Conservation (phyloP, 2,888 invertebrate genomes). For the Meteorus colon region DNA sequence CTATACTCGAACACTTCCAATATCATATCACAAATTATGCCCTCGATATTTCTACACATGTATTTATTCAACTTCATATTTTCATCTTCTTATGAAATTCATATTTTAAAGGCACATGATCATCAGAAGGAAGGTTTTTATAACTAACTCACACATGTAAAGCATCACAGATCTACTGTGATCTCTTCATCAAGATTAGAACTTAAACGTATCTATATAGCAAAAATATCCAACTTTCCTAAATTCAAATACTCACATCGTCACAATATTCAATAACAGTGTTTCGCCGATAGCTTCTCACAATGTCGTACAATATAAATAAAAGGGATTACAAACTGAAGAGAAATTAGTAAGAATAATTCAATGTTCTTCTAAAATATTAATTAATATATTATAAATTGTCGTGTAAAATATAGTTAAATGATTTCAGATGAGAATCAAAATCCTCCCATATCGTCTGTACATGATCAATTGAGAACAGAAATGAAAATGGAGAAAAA, state of each 20-base stretch:
- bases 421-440: not conserved
- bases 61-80: slow-evolving; percentile 48
- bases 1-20: too few species aligned
- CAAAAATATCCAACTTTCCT: not conserved
- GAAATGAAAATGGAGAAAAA: not conserved
- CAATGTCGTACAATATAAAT: not conserved
- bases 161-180: not conserved
- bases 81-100: not conserved
- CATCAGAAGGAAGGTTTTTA: not conserved
- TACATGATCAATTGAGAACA: slow-evolving; percentile 1
- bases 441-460: not conserved
- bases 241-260: not conserved
- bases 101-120: slow-evolving; percentile 25
- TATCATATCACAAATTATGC: too few species aligned
- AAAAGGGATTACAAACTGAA: not conserved
- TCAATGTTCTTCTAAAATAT: not conserved
- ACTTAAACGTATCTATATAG: not conserved
- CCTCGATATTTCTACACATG: not conserved
- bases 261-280: not conserved
- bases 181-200: not conserved
- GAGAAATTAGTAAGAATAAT: not conserved
- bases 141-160: not conserved
- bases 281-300: not conserved
- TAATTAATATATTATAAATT: not conserved
- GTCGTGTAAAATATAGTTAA: not conserved